These are phyloP conservation scores for Hirtodrosophila histrioides DNA, from an alignment of 2,888 invertebrate species.

Conservation along the genomic window DNA sequence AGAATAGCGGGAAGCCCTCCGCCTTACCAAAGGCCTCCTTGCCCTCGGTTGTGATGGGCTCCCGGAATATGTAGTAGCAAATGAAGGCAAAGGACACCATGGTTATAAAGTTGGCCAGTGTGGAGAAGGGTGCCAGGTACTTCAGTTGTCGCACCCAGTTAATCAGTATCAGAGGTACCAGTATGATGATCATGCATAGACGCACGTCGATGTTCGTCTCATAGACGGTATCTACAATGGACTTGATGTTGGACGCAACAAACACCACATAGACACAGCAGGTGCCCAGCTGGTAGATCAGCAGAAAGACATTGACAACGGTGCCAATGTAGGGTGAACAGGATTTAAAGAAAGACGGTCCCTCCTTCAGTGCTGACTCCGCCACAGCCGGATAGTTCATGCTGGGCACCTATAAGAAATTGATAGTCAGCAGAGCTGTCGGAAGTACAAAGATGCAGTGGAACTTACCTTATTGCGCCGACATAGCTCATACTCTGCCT, in stretches of 20 bases:
- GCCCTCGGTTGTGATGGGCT: conserved; percentile 87
- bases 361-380: conserved; percentile 90
- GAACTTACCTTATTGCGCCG: conserved; percentile 84
- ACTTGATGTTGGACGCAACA: conserved; percentile 93
- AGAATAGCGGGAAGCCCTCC: conserved; percentile 93
- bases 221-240: conserved; percentile 86
- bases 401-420: conserved; percentile 85
- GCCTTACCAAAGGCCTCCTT: conserved; percentile 88
- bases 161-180: conserved; percentile 90
- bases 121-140: conserved; percentile 94
- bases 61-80: conserved; percentile 92
- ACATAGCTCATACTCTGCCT: conserved; percentile 87
- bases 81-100: conserved; percentile 93
- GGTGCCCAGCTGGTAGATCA: conserved; percentile 97
- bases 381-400: conserved; percentile 93
- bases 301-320: conserved; percentile 89
- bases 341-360: conserved; percentile 88
- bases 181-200: conserved; percentile 89
- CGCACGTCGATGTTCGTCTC: conserved; percentile 86
- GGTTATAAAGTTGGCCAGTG: conserved; percentile 94
- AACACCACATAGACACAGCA: conserved; percentile 99
- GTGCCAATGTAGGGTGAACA: conserved; percentile 88
- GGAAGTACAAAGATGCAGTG: no score
- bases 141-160: conserved; percentile 92
- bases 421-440: not conserved